These are phyloP conservation scores for Platycheirus rosarum DNA, from an alignment of 2,888 invertebrate species.

Conservation along the genomic window DNA sequence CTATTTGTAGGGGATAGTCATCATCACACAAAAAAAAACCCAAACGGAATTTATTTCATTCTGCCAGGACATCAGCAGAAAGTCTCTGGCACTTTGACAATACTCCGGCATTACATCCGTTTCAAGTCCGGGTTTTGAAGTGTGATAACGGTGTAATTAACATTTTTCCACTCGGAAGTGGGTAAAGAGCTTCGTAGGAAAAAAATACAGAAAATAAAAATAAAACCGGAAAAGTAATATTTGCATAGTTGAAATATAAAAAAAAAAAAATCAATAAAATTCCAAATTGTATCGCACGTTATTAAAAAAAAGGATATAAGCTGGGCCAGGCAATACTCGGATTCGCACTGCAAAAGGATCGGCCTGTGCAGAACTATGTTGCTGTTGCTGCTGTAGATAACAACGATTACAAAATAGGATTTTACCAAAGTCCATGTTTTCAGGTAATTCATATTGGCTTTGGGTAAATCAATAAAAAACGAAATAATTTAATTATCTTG, in stretches of 20 bases:
- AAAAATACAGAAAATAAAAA: conserved; percentile 11
- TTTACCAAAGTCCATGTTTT: conserved; percentile 77
- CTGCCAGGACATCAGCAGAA: conserved; percentile 25
- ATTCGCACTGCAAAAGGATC: conserved; percentile 66
- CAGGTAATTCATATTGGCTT: conserved; percentile 74
- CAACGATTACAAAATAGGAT: conserved; percentile 76
- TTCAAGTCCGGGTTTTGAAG: background rate
- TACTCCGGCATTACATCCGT: conserved; percentile 1
- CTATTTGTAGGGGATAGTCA: conserved; percentile 37
- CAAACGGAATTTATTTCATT: conserved; percentile 48
- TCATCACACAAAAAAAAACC: conserved; percentile 26
- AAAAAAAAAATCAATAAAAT: conserved; percentile 42
- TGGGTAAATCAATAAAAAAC: conserved; percentile 35
- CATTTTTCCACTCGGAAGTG: background rate
- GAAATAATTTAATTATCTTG: conserved; percentile 1
- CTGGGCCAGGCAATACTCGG: conserved; percentile 72
- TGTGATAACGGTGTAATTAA: background rate
- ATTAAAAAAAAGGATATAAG: conserved; percentile 37
- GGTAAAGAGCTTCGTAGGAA: too few species aligned
- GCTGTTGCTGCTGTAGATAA: conserved; percentile 67
- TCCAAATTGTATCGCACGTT: conserved; percentile 26
- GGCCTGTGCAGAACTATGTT: conserved; percentile 56
- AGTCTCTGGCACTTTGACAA: conserved; percentile 46
- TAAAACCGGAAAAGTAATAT: background rate
- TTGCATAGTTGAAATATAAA: background rate